phyloP scores from a whole-genome alignment of 2,888 invertebrate species.

The Drosophila anceps region DNA sequence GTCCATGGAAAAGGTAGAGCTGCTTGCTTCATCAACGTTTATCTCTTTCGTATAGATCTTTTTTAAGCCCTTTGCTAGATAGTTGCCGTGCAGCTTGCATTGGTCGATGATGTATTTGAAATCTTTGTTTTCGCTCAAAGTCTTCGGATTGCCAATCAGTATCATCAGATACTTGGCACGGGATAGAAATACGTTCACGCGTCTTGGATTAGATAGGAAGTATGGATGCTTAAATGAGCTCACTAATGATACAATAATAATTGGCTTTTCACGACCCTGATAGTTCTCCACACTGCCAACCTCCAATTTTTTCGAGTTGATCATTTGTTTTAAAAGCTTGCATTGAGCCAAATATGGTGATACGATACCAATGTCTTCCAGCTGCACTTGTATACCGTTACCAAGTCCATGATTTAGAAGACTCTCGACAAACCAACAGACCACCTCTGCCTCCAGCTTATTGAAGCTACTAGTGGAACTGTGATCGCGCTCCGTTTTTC shows the following conservation, averaged over 20 bases:
- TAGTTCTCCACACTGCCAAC: slow-evolving; percentile 94
- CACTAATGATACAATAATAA: slow-evolving; percentile 93
- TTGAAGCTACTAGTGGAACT: slow-evolving; percentile 87
- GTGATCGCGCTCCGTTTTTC: slow-evolving; percentile 21
- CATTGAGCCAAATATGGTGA: slow-evolving; percentile 86
- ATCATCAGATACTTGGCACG: slow-evolving; percentile 88
- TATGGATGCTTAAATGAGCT: slow-evolving; percentile 84
- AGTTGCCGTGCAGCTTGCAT: slow-evolving; percentile 56
- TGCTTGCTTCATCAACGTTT: neutral
- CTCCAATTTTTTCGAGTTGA: slow-evolving; percentile 85
- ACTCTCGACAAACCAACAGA: slow-evolving; percentile 87
- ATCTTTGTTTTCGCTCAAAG: slow-evolving; percentile 77
- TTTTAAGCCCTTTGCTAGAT: slow-evolving; percentile 17
- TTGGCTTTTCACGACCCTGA: slow-evolving; percentile 93
- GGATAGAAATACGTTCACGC: slow-evolving; percentile 89
- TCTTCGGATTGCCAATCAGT: slow-evolving; percentile 86
- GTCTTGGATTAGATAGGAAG: slow-evolving; percentile 79
- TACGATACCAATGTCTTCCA: slow-evolving; percentile 87
- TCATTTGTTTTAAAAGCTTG: slow-evolving; percentile 70
- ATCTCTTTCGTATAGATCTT: neutral
- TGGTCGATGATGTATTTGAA: slow-evolving; percentile 74
- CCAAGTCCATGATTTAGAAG: slow-evolving; percentile 85
- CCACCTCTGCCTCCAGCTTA: slow-evolving; percentile 86
- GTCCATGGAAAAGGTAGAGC: neutral
- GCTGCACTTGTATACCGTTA: slow-evolving; percentile 82